Conservation (phyloP, 2,888 invertebrate species). For the Taenaris catops region DNA sequence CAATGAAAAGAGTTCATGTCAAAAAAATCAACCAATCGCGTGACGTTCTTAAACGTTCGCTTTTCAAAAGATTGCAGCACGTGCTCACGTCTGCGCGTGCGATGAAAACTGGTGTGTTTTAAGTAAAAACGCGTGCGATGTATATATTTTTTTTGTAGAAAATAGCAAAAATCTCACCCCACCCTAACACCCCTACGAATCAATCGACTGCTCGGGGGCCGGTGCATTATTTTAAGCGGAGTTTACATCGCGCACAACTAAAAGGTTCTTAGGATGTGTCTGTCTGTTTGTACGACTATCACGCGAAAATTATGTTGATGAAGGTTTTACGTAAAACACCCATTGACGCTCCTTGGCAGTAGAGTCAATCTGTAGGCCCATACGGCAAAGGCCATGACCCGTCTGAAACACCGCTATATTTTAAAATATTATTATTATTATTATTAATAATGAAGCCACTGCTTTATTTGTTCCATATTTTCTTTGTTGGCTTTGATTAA, state of each 20-base stretch:
- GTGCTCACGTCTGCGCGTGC: conserved; percentile 63
- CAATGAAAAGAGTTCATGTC: conserved; percentile 1
- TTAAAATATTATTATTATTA: no score
- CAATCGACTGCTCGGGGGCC: conserved; percentile 62
- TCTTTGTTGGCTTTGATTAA: no score
- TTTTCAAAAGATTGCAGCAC: conserved; percentile 32
- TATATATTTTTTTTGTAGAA: conserved; percentile 67
- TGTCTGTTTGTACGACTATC: no score
- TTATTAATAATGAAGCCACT: no score
- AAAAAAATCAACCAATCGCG: background rate
- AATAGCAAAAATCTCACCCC: conserved; percentile 70
- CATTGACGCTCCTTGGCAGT: no score
- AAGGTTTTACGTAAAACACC: no score
- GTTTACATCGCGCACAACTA: conserved; percentile 47
- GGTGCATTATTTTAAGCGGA: conserved; percentile 51
- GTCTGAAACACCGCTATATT: no score
- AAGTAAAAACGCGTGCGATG: conserved; percentile 65
- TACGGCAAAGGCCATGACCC: no score
- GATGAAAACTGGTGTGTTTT: conserved; percentile 70
- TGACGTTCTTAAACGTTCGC: background rate
- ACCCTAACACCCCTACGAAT: conserved; percentile 50
- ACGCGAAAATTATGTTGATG: no score
- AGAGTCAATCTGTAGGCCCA: no score
- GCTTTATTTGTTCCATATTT: no score
- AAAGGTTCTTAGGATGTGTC: no score